A percentile compares a stretch with the other conserved stretches of the same genome.
Conservation (phyloP, 2,797 vertebrate genomes). For the Chaetodon trifasciatus region DNA sequence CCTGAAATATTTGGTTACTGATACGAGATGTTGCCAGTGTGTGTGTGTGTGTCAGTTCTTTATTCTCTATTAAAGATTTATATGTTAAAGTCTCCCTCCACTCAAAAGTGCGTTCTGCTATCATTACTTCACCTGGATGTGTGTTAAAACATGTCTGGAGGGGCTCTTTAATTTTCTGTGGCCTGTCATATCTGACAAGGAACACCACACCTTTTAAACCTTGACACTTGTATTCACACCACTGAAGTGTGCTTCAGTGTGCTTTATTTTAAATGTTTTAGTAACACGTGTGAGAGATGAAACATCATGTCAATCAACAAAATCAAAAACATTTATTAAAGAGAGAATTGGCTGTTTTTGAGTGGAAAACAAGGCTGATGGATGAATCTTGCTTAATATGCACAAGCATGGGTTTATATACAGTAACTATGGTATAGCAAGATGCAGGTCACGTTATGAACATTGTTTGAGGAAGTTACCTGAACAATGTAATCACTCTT, state of each 20-base stretch:
- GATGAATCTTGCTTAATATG: neutral
- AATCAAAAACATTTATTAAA: neutral
- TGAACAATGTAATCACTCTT: neutral
- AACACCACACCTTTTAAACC: neutral
- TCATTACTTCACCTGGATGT: neutral
- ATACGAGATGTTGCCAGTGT: neutral
- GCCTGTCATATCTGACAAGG: neutral
- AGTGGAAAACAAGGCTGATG: neutral
- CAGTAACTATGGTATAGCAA: neutral
- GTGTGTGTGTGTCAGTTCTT: neutral
- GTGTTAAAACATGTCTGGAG: neutral
- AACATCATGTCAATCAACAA: neutral
- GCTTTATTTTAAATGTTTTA: neutral
- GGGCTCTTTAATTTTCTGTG: neutral
- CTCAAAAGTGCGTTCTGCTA: neutral
- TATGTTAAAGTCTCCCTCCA: neutral
- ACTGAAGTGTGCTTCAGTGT: too few relatives aligned
- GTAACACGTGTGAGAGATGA: neutral
- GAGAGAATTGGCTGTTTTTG: neutral
- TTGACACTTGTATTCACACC: too few relatives aligned
- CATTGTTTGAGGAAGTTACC: neutral
- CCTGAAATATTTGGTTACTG: neutral
- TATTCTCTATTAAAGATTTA: neutral
- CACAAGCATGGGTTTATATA: neutral
- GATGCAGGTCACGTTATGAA: neutral